A percentile compares a stretch with the other conserved stretches of the same genome.
Evolutionary conservation across 2,797 vertebrate genomes (phyloP).

Genomic region (Onychomys leucogaster): DNA sequence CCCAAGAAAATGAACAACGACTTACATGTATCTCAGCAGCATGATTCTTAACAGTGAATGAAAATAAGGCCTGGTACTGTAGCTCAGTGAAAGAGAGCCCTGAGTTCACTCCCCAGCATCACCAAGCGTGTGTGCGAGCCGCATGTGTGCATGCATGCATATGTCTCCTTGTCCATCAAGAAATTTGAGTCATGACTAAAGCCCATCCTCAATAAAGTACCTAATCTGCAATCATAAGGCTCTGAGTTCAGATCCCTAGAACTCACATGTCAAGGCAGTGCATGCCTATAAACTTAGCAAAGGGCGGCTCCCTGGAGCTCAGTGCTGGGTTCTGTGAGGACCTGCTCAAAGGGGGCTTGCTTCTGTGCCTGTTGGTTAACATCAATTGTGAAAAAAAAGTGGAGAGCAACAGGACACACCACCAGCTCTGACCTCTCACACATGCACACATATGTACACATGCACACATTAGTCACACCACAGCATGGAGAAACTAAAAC

Average conservation of each 20-base stretch:
- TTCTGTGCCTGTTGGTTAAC: not conserved
- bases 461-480: not conserved
- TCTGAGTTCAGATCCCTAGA: not conserved
- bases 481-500: not conserved
- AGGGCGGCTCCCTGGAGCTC: not conserved
- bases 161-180: not conserved
- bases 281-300: not conserved
- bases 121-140: not conserved
- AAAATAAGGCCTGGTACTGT: not conserved
- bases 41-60: not conserved
- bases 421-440: not conserved
- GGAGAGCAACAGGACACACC: not conserved
- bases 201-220: not conserved
- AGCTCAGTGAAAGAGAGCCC: not conserved
- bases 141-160: no score
- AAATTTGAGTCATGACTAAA: not conserved
- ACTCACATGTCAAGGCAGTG: not conserved
- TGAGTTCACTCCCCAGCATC: not conserved
- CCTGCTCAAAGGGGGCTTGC: not conserved
- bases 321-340: not conserved
- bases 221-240: not conserved
- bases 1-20: not conserved
- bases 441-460: not conserved
- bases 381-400: not conserved
- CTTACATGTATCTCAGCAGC: not conserved